Conservation (phyloP, 2,113 vertebrate genomes). For the Sylvietta virens region DNA sequence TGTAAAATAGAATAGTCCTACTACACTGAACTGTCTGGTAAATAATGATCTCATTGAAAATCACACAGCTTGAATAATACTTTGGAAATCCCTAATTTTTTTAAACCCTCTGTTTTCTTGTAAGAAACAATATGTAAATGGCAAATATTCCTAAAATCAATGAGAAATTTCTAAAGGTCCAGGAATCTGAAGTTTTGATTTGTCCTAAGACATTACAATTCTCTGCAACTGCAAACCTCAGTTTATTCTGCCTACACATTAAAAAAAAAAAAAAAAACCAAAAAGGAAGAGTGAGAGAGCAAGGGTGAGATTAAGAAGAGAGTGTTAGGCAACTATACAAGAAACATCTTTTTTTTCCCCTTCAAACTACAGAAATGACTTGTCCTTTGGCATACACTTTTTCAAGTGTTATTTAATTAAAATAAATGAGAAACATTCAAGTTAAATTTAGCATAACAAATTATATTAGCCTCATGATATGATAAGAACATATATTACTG, state of each 20-base stretch:
- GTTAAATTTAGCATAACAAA: slow-evolving; percentile 56
- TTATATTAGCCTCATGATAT: not conserved
- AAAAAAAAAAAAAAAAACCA: not conserved
- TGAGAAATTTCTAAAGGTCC: not conserved
- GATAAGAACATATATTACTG: slow-evolving; percentile 2
- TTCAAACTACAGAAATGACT: slow-evolving; percentile 13
- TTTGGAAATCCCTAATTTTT: not conserved
- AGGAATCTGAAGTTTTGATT: not conserved
- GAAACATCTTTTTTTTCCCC: not conserved
- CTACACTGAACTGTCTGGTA: not conserved
- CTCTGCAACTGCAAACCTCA: not conserved
- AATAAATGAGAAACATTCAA: slow-evolving; percentile 48
- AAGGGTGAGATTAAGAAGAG: not conserved
- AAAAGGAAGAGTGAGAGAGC: rapidly evolving
- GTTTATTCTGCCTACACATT: not conserved
- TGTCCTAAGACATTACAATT: not conserved
- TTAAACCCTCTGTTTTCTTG: not conserved
- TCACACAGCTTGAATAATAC: not conserved
- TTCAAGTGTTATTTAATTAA: slow-evolving; percentile 48
- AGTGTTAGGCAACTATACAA: not conserved
- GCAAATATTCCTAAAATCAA: not conserved
- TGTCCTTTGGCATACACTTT: not conserved
- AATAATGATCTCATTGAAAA: not conserved
- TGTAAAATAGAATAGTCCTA: not conserved
- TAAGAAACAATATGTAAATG: not conserved